A percentile compares a stretch with the other conserved stretches of the same genome.
Evolutionary conservation across 2,113 vertebrate genomes (phyloP).

Genomic region (Tapirus terrestris): DNA sequence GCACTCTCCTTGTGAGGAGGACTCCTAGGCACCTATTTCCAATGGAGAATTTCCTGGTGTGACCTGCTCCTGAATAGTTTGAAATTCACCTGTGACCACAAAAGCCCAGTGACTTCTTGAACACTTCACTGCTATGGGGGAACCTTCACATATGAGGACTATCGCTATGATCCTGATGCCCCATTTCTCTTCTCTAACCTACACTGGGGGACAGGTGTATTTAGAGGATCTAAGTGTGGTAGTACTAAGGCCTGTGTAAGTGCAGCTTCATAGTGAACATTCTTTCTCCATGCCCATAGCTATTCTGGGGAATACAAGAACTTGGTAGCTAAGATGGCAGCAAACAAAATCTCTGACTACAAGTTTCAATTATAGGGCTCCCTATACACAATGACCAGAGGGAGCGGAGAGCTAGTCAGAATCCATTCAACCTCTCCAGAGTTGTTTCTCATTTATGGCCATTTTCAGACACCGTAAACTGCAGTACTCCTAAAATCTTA

Average conservation of each 20-base stretch:
- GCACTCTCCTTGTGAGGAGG: not conserved
- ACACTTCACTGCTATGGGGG: not conserved
- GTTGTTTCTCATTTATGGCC: not conserved
- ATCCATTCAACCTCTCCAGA: not conserved
- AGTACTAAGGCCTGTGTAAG: not conserved
- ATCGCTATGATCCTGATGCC: not conserved
- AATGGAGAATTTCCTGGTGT: not conserved
- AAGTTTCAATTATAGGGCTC: not conserved
- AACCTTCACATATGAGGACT: not conserved
- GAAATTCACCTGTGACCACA: not conserved
- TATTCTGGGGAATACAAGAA: not conserved
- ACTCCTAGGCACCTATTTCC: not conserved
- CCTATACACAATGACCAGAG: not conserved
- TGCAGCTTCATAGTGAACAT: not conserved
- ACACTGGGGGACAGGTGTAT: not conserved
- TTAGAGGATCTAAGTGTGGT: not conserved
- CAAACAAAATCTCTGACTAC: not conserved
- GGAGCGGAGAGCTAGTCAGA: not conserved
- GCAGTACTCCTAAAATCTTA: not conserved
- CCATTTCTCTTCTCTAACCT: not conserved
- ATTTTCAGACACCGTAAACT: not conserved
- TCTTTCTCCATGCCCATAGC: not conserved
- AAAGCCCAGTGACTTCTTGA: not conserved
- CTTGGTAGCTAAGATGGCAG: not conserved
- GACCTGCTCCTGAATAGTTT: slow-evolving; percentile 8